These are phyloP conservation scores for Rhyacophila brunnea DNA, from an alignment of 1,140 invertebrate species.

Conservation along the genomic window DNA sequence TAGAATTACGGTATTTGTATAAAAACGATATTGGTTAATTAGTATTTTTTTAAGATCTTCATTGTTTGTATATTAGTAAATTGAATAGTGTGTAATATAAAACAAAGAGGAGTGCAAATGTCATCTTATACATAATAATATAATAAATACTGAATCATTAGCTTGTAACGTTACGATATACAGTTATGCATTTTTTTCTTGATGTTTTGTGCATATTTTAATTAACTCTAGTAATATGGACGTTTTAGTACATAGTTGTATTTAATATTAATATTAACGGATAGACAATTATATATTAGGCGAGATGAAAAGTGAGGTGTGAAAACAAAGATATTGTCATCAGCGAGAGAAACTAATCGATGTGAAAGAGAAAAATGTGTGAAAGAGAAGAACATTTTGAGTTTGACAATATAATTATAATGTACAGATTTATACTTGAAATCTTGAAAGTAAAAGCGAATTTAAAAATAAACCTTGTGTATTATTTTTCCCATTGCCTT, in stretches of 20 bases:
- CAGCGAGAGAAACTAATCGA: not conserved
- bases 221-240: not conserved
- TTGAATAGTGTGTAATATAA: too few relatives aligned
- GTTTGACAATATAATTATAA: constrained; percentile 10
- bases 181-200: too few relatives aligned
- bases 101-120: too few relatives aligned
- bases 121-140: too few relatives aligned
- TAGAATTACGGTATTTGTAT: constrained; percentile 19
- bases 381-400: not conserved
- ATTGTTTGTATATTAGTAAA: too few relatives aligned
- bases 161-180: too few relatives aligned
- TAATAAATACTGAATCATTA: too few relatives aligned
- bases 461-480: not conserved
- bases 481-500: too few relatives aligned
- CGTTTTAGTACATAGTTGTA: not conserved
- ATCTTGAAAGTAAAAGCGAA: constrained; percentile 6
- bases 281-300: not conserved
- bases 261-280: not conserved
- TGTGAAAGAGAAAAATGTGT: not conserved
- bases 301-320: not conserved
- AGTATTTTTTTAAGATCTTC: too few relatives aligned
- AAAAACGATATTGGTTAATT: too few relatives aligned
- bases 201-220: too few relatives aligned
- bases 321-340: not conserved
- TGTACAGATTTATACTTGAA: constrained; percentile 26